phyloP scores from a whole-genome alignment of 2,797 vertebrate genomes.

The Aythya fuligula region DNA sequence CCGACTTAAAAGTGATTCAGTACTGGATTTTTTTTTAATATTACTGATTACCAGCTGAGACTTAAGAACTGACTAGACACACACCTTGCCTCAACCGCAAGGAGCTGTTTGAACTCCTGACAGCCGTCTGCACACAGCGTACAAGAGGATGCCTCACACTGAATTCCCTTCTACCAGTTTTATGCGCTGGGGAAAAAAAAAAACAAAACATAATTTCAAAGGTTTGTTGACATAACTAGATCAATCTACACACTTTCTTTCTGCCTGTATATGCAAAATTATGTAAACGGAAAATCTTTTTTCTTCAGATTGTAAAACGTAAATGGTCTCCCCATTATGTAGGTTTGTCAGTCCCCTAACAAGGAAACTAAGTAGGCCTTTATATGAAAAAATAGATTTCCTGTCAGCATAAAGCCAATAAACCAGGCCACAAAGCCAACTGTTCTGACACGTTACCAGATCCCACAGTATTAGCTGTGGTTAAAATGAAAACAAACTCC shows the following conservation, averaged over 20 bases:
- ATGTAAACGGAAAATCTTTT: not conserved
- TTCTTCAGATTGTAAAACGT: not conserved
- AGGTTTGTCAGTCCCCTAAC: not conserved
- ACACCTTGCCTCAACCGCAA: not conserved
- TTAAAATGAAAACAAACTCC: not conserved
- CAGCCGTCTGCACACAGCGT: fast-evolving
- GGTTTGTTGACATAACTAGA: not conserved
- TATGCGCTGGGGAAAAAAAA: not conserved
- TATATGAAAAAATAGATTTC: not conserved
- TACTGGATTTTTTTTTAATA: slow-evolving; percentile 5
- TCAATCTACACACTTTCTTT: not conserved
- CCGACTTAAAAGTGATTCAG: slow-evolving; percentile 1
- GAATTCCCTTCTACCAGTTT: not conserved
- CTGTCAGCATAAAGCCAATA: not conserved
- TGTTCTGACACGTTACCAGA: not conserved
- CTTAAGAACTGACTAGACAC: not conserved
- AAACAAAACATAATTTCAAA: not conserved
- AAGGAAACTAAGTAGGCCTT: not conserved
- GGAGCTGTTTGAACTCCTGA: not conserved
- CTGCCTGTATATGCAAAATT: not conserved
- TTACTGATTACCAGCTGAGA: not conserved
- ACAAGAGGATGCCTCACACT: not conserved
- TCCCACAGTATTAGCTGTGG: not conserved
- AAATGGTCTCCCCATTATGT: not conserved
- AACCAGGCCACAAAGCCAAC: not conserved